These are phyloP conservation scores for Bombyx mori DNA, from an alignment of 1,140 invertebrate species.

Conservation along the genomic window DNA sequence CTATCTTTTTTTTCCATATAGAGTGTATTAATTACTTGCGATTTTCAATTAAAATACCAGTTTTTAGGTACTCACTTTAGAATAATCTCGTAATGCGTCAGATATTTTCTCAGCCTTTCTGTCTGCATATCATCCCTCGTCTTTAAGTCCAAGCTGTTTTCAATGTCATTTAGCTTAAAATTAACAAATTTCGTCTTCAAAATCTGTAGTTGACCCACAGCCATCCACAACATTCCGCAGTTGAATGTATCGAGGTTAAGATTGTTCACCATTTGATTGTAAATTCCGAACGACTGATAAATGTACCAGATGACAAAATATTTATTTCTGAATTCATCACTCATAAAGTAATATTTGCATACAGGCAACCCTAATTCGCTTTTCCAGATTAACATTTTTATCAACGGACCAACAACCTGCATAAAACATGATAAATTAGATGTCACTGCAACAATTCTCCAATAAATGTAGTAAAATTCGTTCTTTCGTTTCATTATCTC, in stretches of 20 bases:
- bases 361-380: slow-evolving; percentile 35
- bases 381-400: slow-evolving; percentile 27
- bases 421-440: slow-evolving; percentile 32
- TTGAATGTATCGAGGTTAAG: slow-evolving; percentile 43
- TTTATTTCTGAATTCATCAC: slow-evolving; percentile 17
- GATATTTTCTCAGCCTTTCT: slow-evolving; percentile 19
- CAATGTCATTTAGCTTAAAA: slow-evolving; percentile 18
- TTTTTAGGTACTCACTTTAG: slow-evolving; percentile 21
- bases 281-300: slow-evolving; percentile 43
- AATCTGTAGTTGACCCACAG: slow-evolving; percentile 34
- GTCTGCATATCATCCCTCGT: slow-evolving; percentile 13
- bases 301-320: slow-evolving; percentile 38
- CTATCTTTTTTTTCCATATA: not conserved
- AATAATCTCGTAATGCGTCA: slow-evolving; percentile 37
- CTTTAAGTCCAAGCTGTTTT: slow-evolving; percentile 6
- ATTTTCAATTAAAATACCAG: no score
- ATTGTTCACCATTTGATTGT: slow-evolving; percentile 46
- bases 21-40: slow-evolving; percentile 1
- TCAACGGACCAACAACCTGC: slow-evolving; percentile 26
- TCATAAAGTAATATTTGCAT: slow-evolving; percentile 50
- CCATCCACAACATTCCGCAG: slow-evolving; percentile 34
- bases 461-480: slow-evolving; percentile 26
- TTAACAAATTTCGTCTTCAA: slow-evolving; percentile 27
- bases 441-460: slow-evolving; percentile 23
- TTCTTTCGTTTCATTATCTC: slow-evolving; percentile 24